Percentiles rank a stretch among this genome's conserved stretches.
Evolutionary conservation across 2,113 vertebrate species (phyloP).

Genomic region (Thalassarche chlororhynchos): DNA sequence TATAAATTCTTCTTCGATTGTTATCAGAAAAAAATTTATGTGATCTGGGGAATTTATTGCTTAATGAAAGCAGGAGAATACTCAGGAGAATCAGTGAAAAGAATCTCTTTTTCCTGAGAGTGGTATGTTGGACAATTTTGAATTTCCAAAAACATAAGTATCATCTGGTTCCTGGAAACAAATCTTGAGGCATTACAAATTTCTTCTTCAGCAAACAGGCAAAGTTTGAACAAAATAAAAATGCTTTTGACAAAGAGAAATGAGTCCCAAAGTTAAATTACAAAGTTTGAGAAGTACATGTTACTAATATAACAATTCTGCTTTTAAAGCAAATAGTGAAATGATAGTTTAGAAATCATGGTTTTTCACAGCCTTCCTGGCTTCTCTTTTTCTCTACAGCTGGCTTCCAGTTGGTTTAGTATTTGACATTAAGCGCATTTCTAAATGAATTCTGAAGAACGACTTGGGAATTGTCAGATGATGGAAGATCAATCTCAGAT

Average conservation of each 20-base stretch:
- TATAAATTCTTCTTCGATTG: background rate
- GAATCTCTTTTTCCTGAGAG: background rate
- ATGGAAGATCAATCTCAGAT: background rate
- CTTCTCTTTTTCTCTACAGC: background rate
- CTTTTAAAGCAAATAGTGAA: background rate
- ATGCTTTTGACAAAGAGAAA: background rate
- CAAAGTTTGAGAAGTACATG: background rate
- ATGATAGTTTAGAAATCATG: background rate
- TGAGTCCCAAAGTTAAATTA: background rate
- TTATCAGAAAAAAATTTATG: background rate
- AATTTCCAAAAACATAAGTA: background rate
- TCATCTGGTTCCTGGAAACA: background rate
- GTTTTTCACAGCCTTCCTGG: background rate
- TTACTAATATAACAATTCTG: background rate
- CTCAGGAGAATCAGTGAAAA: background rate
- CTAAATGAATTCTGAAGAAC: background rate
- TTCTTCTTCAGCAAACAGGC: background rate
- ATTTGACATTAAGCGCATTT: background rate
- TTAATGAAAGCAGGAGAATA: background rate
- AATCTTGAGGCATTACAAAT: background rate
- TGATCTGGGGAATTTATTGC: background rate
- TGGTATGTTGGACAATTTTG: background rate
- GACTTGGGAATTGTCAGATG: background rate
- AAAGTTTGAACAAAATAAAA: background rate
- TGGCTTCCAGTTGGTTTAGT: background rate